Evolutionary conservation across 2,113 vertebrate species (phyloP).

Genomic region (Bufo gargarizans): DNA sequence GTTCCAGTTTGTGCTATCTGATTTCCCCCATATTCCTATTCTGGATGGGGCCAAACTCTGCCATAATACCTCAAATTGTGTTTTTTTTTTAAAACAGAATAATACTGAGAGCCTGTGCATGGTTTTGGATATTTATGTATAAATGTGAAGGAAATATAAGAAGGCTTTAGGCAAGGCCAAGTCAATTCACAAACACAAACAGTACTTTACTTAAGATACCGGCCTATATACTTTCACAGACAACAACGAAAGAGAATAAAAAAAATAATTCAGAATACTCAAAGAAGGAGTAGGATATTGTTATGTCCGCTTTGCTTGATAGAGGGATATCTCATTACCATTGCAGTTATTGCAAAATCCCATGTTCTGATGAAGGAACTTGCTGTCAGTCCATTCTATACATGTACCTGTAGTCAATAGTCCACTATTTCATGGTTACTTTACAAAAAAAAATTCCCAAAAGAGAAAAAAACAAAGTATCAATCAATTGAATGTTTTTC

Average conservation of each 20-base stretch:
- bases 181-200: constrained; percentile 67
- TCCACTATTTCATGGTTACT: constrained; percentile 64
- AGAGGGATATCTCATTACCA: constrained; percentile 66
- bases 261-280: constrained; percentile 59
- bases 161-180: constrained; percentile 63
- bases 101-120: constrained; percentile 48
- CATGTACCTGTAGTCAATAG: constrained; percentile 67
- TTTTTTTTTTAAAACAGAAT: constrained; percentile 16
- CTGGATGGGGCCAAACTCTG: constrained; percentile 60
- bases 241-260: constrained; percentile 63
- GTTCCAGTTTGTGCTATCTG: constrained; percentile 69
- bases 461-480: constrained; percentile 61
- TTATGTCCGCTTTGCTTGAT: constrained; percentile 64
- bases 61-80: constrained; percentile 59
- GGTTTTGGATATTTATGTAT: constrained; percentile 28
- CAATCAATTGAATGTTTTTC: constrained; percentile 65
- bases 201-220: constrained; percentile 66
- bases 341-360: constrained; percentile 70
- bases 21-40: constrained; percentile 62
- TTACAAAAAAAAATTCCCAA: constrained; percentile 53
- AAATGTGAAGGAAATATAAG: constrained; percentile 23
- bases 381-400: constrained; percentile 64
- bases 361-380: constrained; percentile 61
- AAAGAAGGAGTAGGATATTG: constrained; percentile 65
- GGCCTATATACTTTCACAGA: constrained; percentile 69